phyloP scores from a whole-genome alignment of 2,797 vertebrate genomes.

The Microchirus variegatus region DNA sequence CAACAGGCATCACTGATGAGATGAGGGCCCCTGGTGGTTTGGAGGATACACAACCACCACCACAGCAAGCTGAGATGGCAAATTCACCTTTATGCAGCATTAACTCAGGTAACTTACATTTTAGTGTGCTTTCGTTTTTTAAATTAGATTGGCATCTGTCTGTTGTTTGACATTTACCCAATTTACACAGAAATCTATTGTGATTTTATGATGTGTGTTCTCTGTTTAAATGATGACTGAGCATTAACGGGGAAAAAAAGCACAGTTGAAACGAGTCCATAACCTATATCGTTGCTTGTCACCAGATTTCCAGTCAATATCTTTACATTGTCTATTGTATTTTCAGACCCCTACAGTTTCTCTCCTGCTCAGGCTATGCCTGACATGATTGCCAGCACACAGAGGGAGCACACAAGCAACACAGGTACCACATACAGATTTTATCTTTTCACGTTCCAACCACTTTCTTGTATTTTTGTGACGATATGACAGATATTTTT shows the following conservation, averaged over 20 bases:
- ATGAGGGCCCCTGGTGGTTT: slow-evolving; percentile 63
- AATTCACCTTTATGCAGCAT: slow-evolving; percentile 61
- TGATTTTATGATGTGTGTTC: no score
- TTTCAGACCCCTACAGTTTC: slow-evolving; percentile 69
- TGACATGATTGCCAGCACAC: slow-evolving; percentile 75
- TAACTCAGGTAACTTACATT: slow-evolving; percentile 74
- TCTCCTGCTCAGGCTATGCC: slow-evolving; percentile 75
- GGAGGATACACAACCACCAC: slow-evolving; percentile 58
- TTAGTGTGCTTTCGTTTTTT: background rate
- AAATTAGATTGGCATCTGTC: no score
- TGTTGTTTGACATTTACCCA: background rate
- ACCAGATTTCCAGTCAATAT: background rate
- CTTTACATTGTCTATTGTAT: slow-evolving; percentile 16
- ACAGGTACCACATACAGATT: slow-evolving; percentile 78
- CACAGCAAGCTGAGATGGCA: slow-evolving; percentile 33
- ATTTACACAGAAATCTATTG: background rate
- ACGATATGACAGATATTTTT: no score
- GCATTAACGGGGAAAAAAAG: background rate
- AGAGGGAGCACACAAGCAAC: slow-evolving; percentile 70
- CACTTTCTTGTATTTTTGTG: no score
- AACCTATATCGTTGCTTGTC: background rate
- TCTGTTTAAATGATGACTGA: no score
- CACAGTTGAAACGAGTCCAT: background rate
- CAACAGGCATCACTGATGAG: slow-evolving; percentile 66
- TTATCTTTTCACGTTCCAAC: background rate